Evolutionary conservation across 1,140 invertebrate genomes (phyloP), one percentile per base, ranked within the genome.

Genomic region (Andrena cerasifolii): DNA sequence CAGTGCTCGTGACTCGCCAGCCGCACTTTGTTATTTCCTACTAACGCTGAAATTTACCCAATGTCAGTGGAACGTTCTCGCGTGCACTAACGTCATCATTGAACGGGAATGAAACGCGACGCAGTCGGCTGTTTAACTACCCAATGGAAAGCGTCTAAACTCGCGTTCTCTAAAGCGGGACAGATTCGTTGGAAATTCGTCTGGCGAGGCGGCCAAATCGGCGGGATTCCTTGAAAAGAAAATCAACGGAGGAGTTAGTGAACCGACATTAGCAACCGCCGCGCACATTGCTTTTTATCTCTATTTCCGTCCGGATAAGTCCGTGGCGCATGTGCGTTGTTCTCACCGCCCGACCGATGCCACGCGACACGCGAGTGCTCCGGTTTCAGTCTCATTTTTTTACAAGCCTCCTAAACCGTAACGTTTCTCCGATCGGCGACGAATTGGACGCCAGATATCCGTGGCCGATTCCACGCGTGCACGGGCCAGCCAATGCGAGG

Each of bases 281-380:
- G 18, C 58, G 21, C 16, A n/a, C n/a, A n/a, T n/a, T 7, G 28
- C 8, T 36, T 59, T 59, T 59, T 59, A 59, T 59, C 31, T 36
- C 31, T 59, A 36, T 59, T 59, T 59, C 58, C 58, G 58, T 59
- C 58, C 31, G 21, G 58, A n/a, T 59, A 18, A 40, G n/a, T 36
- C 5, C n/a, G 58, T n/a, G 58, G n/a, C 58, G n/a, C 58, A 59
- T 36, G 16, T 40, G 31, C 58, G 28, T 31, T 21, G 21, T 59
- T 56, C 10, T 28, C 21, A 28, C 10, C 36, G 36, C 10, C 36
- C 36, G 36, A 40, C 28, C 58, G 31, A 33, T 36, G 31, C 18
- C 58, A 59, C 58, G 58, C 58, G 58, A 59, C 58, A 59, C 58
- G 31, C 33, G 6, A 63, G 28, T 36, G 61, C 0, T 45, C 21